Evolutionary conservation across 2,113 vertebrate genomes (phyloP).

Genomic region (Indri indri): DNA sequence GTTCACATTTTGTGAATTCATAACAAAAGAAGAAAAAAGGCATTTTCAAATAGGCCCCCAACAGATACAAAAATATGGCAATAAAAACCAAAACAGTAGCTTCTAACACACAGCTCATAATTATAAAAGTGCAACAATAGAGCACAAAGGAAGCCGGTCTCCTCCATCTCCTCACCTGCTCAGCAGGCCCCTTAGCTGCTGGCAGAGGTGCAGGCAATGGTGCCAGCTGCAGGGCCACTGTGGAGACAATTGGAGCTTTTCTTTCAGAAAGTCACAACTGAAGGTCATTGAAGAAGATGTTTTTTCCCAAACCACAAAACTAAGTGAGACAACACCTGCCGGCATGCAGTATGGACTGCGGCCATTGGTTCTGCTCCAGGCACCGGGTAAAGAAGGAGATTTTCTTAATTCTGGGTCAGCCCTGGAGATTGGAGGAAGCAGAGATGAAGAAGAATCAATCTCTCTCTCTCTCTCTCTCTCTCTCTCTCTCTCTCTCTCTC

Average conservation of each 20-base stretch:
- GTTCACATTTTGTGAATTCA: slow-evolving; percentile 15
- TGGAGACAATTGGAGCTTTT: slow-evolving; percentile 2
- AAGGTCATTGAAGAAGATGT: not conserved
- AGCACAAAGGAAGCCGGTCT: not conserved
- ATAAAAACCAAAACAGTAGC: slow-evolving; percentile 10
- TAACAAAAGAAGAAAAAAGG: not conserved
- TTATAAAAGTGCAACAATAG: not conserved
- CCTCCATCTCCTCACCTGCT: not conserved
- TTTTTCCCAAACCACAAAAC: slow-evolving; percentile 40
- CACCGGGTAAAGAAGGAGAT: not conserved
- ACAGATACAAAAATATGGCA: not conserved
- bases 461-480: not conserved
- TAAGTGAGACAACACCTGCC: not conserved
- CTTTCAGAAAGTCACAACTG: slow-evolving; percentile 22
- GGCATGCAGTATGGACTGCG: not conserved
- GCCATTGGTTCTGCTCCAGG: not conserved
- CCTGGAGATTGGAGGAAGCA: not conserved
- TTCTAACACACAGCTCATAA: not conserved
- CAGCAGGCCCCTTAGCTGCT: not conserved
- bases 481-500: not conserved
- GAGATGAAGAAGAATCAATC: not conserved
- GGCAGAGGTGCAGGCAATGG: not conserved
- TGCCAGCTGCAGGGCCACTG: not conserved
- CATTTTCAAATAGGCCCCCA: not conserved
- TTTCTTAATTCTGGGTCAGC: not conserved